Conservation (phyloP, 2,888 invertebrate species). For the Megalurothrips usitatus region DNA sequence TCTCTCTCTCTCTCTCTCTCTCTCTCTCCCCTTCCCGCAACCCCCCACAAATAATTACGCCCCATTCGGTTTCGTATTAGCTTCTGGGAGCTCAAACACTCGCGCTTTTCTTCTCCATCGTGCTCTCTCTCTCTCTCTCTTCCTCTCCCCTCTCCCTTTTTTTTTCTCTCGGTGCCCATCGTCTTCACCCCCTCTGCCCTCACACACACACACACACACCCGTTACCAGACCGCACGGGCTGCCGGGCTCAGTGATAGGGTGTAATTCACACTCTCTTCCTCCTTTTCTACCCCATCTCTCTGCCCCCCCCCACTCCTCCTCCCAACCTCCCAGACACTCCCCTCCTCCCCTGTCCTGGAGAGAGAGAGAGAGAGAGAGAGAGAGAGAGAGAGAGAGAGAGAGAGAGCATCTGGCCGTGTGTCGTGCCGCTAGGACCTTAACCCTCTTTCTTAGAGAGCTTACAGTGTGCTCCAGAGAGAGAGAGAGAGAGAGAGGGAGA, state of each 20-base stretch:
- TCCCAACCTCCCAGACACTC: background rate
- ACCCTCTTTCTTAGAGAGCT: conserved; percentile 26
- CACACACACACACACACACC: background rate
- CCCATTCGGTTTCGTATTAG: conserved; percentile 11
- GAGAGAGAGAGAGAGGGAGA: background rate
- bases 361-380: conserved; percentile 1
- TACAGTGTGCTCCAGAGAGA: background rate
- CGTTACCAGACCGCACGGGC: background rate
- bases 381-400: background rate
- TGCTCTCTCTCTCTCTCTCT: background rate
- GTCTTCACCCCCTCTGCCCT: background rate
- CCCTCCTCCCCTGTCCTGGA: background rate
- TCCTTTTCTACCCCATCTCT: no score
- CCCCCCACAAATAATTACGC: background rate
- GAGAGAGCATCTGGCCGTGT: conserved; percentile 15
- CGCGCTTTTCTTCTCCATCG: background rate
- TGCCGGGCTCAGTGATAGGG: background rate
- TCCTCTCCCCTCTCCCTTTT: background rate
- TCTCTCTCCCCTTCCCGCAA: background rate
- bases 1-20: no score
- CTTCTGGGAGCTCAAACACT: background rate
- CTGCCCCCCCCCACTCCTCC: no score
- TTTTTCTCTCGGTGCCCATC: background rate
- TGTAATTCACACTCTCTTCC: background rate
- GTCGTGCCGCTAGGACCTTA: background rate